Percentiles rank a stretch among this genome's conserved stretches.
phyloP scores from a whole-genome alignment of 2,888 invertebrate genomes.

The Myopa testacea region DNA sequence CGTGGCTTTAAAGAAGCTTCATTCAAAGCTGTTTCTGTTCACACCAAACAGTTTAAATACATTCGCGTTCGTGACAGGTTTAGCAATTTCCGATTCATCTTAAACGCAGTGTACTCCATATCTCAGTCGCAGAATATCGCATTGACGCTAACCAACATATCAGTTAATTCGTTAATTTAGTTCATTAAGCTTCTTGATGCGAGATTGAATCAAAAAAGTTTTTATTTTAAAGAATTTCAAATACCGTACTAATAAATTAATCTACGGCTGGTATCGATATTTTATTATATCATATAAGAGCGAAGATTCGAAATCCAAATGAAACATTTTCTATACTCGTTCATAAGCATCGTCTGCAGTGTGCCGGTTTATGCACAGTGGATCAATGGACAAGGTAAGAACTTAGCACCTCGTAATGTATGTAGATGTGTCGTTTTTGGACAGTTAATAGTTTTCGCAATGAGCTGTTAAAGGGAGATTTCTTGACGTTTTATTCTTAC shows the following conservation, averaged over 20 bases:
- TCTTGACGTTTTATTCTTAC: no score
- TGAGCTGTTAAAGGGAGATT: no score
- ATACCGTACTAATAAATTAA: no score
- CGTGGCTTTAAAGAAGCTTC: slow-evolving; percentile 34
- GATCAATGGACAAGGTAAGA: slow-evolving; percentile 39
- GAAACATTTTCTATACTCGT: neutral
- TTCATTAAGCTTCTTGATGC: neutral
- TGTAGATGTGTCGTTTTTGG: no score
- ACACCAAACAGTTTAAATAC: slow-evolving; percentile 53
- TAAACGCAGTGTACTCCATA: neutral
- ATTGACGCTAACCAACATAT: no score
- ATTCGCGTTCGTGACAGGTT: slow-evolving; percentile 46
- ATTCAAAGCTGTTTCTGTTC: slow-evolving; percentile 41
- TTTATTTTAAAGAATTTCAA: no score
- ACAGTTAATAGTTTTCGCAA: no score
- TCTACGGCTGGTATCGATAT: no score
- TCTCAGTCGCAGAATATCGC: no score
- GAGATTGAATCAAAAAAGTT: neutral
- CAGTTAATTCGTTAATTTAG: neutral
- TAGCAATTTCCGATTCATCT: neutral
- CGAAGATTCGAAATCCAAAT: neutral
- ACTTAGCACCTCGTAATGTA: no score
- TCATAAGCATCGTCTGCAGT: slow-evolving; percentile 10
- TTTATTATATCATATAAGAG: no score
- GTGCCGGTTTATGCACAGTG: slow-evolving; percentile 30